Evolutionary conservation across 2,797 vertebrate genomes (phyloP).

Genomic region (Tympanoctomys barrerae): DNA sequence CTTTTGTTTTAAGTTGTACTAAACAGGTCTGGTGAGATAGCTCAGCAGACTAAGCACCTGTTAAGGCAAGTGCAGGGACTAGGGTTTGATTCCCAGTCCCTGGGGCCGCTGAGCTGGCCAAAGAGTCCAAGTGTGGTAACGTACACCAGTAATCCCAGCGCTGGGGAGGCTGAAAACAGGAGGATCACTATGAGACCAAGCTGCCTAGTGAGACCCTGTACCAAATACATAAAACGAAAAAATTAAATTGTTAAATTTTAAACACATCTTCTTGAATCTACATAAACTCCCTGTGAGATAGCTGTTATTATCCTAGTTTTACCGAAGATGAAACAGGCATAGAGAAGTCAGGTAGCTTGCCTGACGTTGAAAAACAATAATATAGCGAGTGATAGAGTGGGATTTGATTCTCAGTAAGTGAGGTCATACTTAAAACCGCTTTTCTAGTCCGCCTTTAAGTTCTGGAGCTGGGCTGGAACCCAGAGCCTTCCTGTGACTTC

Average conservation of each 20-base stretch:
- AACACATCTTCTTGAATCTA: not conserved
- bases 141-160: too few relatives aligned
- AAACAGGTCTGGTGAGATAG: too few relatives aligned
- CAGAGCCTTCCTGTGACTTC: not conserved
- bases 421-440: not conserved
- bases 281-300: not conserved
- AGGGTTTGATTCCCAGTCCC: too few relatives aligned
- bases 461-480: not conserved
- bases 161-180: too few relatives aligned
- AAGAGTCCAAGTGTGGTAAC: too few relatives aligned
- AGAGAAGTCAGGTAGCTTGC: constrained; percentile 25
- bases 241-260: not conserved
- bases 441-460: not conserved
- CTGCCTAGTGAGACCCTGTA: too few relatives aligned
- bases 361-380: not conserved
- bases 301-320: not conserved
- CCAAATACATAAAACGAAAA: too few relatives aligned
- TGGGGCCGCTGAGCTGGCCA: too few relatives aligned
- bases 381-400: not conserved
- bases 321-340: not conserved
- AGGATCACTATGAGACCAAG: too few relatives aligned
- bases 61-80: too few relatives aligned
- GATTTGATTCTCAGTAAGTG: not conserved
- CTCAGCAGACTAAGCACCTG: too few relatives aligned
- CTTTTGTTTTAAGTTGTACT: not conserved